Percentiles rank a stretch among this genome's conserved stretches.
Conservation (phyloP, 2,113 vertebrate genomes). For the Etheostoma cragini region DNA sequence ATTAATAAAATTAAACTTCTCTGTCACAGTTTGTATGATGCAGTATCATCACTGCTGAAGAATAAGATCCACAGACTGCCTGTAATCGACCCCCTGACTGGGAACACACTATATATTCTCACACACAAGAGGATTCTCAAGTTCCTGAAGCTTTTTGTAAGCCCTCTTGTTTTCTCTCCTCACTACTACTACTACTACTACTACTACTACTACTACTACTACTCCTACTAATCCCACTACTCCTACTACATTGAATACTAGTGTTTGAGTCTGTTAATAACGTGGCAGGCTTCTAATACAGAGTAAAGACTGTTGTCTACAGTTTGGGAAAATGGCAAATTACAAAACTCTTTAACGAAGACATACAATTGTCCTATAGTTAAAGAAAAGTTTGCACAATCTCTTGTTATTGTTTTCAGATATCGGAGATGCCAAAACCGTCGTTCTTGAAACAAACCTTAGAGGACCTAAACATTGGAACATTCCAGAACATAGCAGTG, state of each 20-base stretch:
- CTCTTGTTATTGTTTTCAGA: constrained; percentile 80
- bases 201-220: too few relatives aligned
- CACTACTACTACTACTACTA: too few relatives aligned
- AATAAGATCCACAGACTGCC: constrained; percentile 98
- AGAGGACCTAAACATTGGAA: constrained; percentile 92
- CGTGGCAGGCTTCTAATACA: background rate
- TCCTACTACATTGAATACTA: background rate
- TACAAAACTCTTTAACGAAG: background rate
- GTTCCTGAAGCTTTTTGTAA: constrained; percentile 98
- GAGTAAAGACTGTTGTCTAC: background rate
- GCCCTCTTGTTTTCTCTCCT: constrained; percentile 57
- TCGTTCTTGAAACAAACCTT: constrained; percentile 90
- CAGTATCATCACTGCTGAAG: constrained; percentile 93
- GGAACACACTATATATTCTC: constrained; percentile 97
- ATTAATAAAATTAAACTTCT: background rate
- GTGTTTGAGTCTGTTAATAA: background rate
- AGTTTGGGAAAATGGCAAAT: background rate
- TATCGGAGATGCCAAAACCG: constrained; percentile 95
- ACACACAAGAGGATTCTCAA: constrained; percentile 99
- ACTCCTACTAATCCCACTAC: too few relatives aligned
- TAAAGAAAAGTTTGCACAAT: background rate
- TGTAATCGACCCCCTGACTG: constrained; percentile 94
- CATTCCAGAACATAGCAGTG: constrained; percentile 93
- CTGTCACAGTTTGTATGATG: constrained; percentile 92
- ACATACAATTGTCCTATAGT: background rate